phyloP scores from a whole-genome alignment of 2,113 vertebrate genomes.

The Aix galericulata region DNA sequence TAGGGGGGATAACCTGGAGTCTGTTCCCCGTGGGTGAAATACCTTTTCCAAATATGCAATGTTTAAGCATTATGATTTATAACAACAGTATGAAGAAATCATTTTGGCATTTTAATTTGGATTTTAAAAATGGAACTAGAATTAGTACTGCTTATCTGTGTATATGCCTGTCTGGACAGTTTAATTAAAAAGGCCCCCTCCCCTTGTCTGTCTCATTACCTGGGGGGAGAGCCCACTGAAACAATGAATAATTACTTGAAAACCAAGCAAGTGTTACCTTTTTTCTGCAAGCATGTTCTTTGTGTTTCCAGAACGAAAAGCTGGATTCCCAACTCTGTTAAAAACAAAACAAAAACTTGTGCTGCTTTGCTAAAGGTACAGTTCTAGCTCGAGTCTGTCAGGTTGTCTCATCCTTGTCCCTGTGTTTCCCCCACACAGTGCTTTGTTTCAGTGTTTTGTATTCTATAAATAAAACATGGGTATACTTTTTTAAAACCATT shows the following conservation, averaged over 20 bases:
- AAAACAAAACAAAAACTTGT: neutral
- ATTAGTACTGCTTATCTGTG: conserved; percentile 13
- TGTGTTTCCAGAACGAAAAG: neutral
- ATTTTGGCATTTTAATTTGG: conserved; percentile 9
- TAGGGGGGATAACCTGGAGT: neutral
- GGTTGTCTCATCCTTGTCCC: neutral
- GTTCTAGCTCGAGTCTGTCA: neutral
- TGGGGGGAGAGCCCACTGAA: neutral
- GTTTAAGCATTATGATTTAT: neutral
- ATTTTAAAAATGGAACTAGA: neutral
- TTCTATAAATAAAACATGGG: neutral
- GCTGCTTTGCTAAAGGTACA: neutral
- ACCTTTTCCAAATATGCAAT: neutral
- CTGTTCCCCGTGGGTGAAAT: neutral
- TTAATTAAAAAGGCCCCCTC: neutral
- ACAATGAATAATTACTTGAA: neutral
- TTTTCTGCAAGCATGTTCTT: neutral
- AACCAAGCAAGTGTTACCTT: neutral
- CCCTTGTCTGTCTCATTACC: neutral
- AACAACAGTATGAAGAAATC: neutral
- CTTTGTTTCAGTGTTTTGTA: conserved; percentile 13
- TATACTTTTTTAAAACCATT: conserved; percentile 47
- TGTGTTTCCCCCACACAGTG: fast-evolving
- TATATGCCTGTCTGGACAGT: neutral
- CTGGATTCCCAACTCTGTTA: neutral